Conservation (phyloP, 1,140 invertebrate species). For the Cephus cinctus region DNA sequence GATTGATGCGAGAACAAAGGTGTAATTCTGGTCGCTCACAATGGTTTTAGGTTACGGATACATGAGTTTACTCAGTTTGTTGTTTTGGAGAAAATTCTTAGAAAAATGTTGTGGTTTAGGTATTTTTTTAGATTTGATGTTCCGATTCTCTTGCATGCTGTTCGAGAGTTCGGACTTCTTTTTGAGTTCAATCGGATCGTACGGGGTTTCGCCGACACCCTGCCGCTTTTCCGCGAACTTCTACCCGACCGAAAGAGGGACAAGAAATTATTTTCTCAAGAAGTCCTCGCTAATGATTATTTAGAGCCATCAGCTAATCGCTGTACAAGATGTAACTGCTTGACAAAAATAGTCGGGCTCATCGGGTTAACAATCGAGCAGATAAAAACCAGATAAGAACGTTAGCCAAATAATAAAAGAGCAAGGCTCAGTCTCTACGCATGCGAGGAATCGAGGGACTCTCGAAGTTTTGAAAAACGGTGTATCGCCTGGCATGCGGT, state of each 20-base stretch:
- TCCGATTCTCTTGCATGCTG: background rate
- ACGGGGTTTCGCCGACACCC: conserved; percentile 5
- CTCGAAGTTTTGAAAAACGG: background rate
- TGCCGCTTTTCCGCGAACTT: conserved; percentile 9
- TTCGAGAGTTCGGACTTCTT: background rate
- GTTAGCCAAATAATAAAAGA: background rate
- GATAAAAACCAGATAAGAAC: background rate
- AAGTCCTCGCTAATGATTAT: conserved; percentile 8
- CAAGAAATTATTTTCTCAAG: conserved; percentile 10
- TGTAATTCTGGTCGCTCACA: conserved; percentile 8
- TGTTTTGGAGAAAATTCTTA: background rate
- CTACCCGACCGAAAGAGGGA: conserved; percentile 6
- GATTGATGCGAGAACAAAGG: background rate
- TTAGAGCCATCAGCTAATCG: background rate
- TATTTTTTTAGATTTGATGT: conserved; percentile 8
- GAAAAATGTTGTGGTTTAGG: background rate
- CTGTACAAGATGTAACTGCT: background rate
- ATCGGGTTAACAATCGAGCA: background rate
- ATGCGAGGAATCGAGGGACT: background rate
- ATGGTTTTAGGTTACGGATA: conserved; percentile 6
- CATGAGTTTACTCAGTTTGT: background rate
- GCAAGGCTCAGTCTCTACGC: background rate
- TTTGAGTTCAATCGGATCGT: background rate
- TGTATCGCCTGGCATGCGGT: conserved; percentile 5
- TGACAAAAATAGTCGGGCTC: background rate